Base-by-base conservation (phyloP, 2,888 invertebrate genomes). In the Pseudococcus longispinus region DNA sequence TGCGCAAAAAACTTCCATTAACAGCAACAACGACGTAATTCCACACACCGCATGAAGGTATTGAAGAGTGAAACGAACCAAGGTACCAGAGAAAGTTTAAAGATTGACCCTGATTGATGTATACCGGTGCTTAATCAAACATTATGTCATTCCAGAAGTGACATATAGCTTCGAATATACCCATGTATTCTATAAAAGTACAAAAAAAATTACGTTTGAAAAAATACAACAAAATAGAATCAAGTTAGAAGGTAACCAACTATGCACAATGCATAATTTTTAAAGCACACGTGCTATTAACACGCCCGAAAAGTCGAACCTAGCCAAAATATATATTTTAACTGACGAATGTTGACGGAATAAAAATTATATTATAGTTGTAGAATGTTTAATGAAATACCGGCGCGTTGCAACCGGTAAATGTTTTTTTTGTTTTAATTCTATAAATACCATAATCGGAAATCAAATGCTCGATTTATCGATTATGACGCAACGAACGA, bases 11-110 rank as follows among this genome's bases (percentile, higher is more conserved):
- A 80, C 77, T 37, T 80, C 77, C 42, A 80, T 80, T 42, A 80
- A 80, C 77, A 42, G 42, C 23, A 42, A 80, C 77, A 20, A 80
- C 77, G 42, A 32, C 77, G 77, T 29, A 80, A 80, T 37, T 80
- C 77, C 77, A 80, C 42, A 42, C 77, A 80, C 77, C 42, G 77
- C 13, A 42, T 80, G 42, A 42, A 77, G 26, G 29, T 46, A 55
- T 32, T 9, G 84, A 37, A 29, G 32, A 29, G 55, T 55, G 84
- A 55, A 84, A 84, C 84, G 60, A 55, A 15, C 60, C 60, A 84
- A 44, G 29, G 55, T 20, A 84, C 84, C 44, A 86, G 86, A 86
- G 86, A 86, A 86, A 86, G 86, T 77, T 86, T 46, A 85, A 86
- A 77, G 86, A 86, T 86, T 51, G 86, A 86, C 86, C 77, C 86